A percentile compares a stretch with the other conserved stretches of the same genome.
Conservation (phyloP, 1,140 invertebrate genomes). For the Trachymyrmex cornetzi region DNA sequence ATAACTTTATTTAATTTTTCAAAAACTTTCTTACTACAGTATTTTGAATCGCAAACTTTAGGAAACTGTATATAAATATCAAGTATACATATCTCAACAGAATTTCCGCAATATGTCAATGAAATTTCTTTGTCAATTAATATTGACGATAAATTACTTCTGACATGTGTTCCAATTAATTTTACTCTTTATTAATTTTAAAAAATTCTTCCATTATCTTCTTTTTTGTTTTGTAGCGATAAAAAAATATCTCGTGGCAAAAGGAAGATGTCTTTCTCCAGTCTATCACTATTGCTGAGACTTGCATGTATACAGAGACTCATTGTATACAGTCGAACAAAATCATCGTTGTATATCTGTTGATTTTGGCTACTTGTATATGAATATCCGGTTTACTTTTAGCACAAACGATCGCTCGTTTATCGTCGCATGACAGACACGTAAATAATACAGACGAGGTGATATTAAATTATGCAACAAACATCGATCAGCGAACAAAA, state of each 20-base stretch:
- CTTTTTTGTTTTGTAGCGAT: neutral
- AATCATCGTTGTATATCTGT: neutral
- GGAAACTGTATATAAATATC: too few relatives aligned
- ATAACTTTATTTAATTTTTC: too few relatives aligned
- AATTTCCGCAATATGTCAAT: too few relatives aligned
- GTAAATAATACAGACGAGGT: constrained; percentile 12
- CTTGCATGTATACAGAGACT: too few relatives aligned
- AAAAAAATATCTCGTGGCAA: constrained; percentile 1
- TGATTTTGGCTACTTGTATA: constrained; percentile 36
- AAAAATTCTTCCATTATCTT: neutral
- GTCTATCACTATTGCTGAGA: neutral
- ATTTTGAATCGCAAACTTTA: too few relatives aligned
- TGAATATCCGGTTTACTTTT: constrained; percentile 1
- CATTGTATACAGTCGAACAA: neutral
- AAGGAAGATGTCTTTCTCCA: neutral
- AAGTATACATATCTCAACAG: too few relatives aligned
- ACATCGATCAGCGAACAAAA: neutral
- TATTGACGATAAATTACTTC: too few relatives aligned
- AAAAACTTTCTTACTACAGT: too few relatives aligned
- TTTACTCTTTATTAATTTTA: too few relatives aligned
- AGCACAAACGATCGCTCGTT: neutral
- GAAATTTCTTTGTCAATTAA: too few relatives aligned
- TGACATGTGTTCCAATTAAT: too few relatives aligned
- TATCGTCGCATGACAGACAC: neutral
- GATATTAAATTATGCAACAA: neutral